Evolutionary conservation across 37 sponge, comb jelly and placozoan species (phyloP), one percentile per base, ranked within the genome.

Genomic region (Dysidea cf. avara): DNA sequence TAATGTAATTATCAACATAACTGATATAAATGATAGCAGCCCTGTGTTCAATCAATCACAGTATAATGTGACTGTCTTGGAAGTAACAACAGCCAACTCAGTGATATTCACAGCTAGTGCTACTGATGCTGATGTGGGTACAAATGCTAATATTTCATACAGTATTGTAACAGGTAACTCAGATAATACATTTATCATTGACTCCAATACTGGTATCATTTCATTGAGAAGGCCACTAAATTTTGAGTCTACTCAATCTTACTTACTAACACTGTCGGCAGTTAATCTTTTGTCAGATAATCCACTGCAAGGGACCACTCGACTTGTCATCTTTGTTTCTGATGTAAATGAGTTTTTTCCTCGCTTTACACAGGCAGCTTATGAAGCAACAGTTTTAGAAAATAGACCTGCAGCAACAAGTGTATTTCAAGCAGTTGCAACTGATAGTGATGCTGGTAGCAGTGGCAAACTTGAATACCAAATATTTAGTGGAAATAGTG

Each of bases 1-100:
- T 26, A 34, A 16, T 2, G 74, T 72, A 18, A 39, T 68, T 43
- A 71, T 85, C 17, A 3, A 16, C 16, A 17, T 55, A 34, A 0
- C 63, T 12, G 90, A 93, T 61, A 32, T 82, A 33, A 93, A 93
- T 53, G 94, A 93, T 59, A 93, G 89, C 51, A 34, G 71, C 3
- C 94, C 94, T 35, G n/a, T 53, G 0, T 81, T 90, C 30, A 22
- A n/a, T n/a, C n/a, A n/a, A n/a, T n/a, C n/a, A 13, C 74, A 53
- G 73, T 48, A 34, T 22, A 53, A 7, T 66, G 60, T 80, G 78
- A 81, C 59, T 31, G 80, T 69, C 18, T 11, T 2, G 66, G 88
- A 87, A 32, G 77, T 75, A 47, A 76, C 79, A 14, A 63, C 82
- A 1, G 39, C 77, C 2, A 60, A 55, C 18, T 64, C 65, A 13